Base-by-base conservation (phyloP, 2,888 invertebrate species). In the Scaptomyza parva region DNA sequence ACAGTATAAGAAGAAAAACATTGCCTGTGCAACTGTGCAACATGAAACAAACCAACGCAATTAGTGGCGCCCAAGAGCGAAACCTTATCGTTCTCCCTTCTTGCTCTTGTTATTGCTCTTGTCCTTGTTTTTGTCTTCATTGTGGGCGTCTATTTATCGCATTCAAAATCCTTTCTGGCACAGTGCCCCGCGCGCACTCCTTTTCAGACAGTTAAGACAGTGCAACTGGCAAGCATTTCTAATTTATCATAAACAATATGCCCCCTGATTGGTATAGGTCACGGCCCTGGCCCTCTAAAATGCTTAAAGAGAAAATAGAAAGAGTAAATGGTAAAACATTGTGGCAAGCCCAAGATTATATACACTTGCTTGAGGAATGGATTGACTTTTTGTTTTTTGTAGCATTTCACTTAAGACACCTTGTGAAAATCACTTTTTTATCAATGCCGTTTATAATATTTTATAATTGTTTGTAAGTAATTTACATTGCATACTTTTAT, bases 61-160 rank as follows among this genome's bases (percentile, higher is more conserved):
- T 83, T 86, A 83, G 86, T 64, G 84, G 84, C 84, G 54, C 70
- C 86, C 80, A 63, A 86, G 81, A 78, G 86, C 84, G 81, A 55
- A 76, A 74, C 64, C 70, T 70, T 76, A 76, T 78, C 68, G 70
- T 30, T 0, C 44, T 17, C 22, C 12, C 24, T 18, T 22, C 28
- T 26, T 30, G 30, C 12, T 28, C 39, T 24, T 12, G 26, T 52
- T 6, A 8, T 24, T 33, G 43, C 43, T n/a, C 24, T 47, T 8
- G 30, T 61, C 47, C 33, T 33, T n/a, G 33, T n/a, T 33, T 6
- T 18, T 47, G 48, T 45, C 28, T 43, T 60, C 17, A 24, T 59
- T 48, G 76, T 70, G 76, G 76, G 76, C 61, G 75, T 45, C 48
- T 81, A 70, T 80, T 73, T 80, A 80, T 80, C 50, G 71, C 58